Evolutionary conservation across 2,888 invertebrate species (phyloP).

Genomic region (Nemoura dubitans): DNA sequence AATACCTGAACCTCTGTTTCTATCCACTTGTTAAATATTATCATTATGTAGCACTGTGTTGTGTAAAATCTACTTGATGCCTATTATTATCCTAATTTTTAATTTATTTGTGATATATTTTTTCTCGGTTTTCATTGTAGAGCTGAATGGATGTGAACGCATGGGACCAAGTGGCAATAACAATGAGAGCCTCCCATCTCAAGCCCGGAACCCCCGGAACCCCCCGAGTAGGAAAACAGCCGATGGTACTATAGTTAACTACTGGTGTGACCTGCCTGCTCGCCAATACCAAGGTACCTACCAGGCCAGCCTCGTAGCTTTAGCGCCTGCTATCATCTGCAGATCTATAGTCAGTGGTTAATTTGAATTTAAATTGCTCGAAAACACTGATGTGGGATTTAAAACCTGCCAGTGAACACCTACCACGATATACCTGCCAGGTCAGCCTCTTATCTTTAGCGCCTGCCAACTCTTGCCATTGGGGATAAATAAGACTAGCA

Average conservation of each 20-base stretch:
- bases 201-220: background rate
- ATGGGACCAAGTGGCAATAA: conserved; percentile 39
- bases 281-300: conserved; percentile 33
- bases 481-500: too few species aligned
- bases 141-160: conserved; percentile 39
- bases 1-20: too few species aligned
- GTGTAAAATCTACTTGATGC: background rate
- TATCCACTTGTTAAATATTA: too few species aligned
- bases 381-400: too few species aligned
- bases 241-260: conserved; percentile 85
- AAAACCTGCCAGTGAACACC: too few species aligned
- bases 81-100: background rate
- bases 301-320: background rate
- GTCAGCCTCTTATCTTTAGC: too few species aligned
- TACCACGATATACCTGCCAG: too few species aligned
- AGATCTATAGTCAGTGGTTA: too few species aligned
- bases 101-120: conserved; percentile 21
- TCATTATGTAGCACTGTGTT: background rate
- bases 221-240: conserved; percentile 63
- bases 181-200: conserved; percentile 10
- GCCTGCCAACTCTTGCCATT: too few species aligned
- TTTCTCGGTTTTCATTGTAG: conserved; percentile 36
- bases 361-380: too few species aligned
- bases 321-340: background rate
- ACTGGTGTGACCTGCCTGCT: conserved; percentile 84